Evolutionary conservation across 1,140 invertebrate species (phyloP).

Genomic region (Tetragnatha versicolor): DNA sequence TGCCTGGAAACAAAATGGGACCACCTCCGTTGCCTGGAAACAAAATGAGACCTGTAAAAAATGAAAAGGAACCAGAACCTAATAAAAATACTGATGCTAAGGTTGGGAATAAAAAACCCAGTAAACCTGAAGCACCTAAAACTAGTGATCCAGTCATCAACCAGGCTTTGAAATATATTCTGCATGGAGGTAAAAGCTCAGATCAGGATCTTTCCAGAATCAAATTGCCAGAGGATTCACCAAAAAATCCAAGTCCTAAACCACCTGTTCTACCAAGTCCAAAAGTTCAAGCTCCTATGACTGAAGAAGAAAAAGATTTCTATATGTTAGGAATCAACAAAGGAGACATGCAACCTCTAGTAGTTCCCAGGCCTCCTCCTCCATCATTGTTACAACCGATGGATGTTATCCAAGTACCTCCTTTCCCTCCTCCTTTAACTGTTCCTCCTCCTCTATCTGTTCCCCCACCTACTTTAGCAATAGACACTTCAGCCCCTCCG

Average conservation of each 20-base stretch:
- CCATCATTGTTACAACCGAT: neutral
- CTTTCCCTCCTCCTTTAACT: neutral
- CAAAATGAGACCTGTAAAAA: neutral
- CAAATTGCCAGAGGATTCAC: neutral
- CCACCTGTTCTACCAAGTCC: neutral
- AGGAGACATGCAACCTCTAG: slow-evolving; percentile 22
- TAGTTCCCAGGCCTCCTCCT: slow-evolving; percentile 31
- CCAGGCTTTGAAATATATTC: neutral
- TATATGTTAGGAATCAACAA: slow-evolving; percentile 22
- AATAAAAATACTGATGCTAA: neutral
- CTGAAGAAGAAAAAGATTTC: slow-evolving; percentile 46
- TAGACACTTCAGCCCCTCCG: neutral
- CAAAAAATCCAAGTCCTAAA: neutral
- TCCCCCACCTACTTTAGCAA: neutral
- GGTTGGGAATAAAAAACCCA: neutral
- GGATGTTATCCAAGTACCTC: neutral
- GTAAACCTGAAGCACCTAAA: neutral
- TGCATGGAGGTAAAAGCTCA: neutral
- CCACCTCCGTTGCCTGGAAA: too few species aligned
- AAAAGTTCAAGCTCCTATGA: neutral
- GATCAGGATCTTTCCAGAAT: neutral
- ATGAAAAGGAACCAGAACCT: neutral
- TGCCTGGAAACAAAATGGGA: too few species aligned
- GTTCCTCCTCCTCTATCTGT: neutral
- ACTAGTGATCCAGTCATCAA: neutral